Base-by-base conservation (phyloP, 2,888 invertebrate genomes). In the Tenthredo distinguenda region DNA sequence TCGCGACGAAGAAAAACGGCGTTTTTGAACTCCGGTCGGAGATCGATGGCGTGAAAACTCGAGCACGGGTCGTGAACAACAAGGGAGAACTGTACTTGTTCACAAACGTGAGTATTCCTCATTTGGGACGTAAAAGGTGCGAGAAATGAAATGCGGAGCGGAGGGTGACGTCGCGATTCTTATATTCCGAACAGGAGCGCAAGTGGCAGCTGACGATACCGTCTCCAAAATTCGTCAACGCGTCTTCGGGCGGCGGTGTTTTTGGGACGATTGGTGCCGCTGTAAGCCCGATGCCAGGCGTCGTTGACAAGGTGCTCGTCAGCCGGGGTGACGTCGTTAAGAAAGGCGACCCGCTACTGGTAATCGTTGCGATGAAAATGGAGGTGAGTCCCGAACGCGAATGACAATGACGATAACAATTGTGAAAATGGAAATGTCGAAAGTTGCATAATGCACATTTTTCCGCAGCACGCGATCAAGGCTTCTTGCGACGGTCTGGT, bases 361-460 rank as follows among this genome's bases (percentile, higher is more conserved):
- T 99, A 72, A 96, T 99, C 91, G 98, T 99, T 88, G 99, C 99
- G 0, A 99, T 99, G 99, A 99, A 99, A 95, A 99, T 99, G 99
- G 99, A 99, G 95, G 96, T 96, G 71, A 71, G 89, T n/a, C 10
- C 26, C 26, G 82, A 55, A 68, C 40, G 2, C 71, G 15, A 71
- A 18, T 50, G 9, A 62, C 10, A n/a, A 58, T 21, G n/a, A 21
- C 50, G 7, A 65, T 40, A n/a, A 43, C 15, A 34, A 40, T 26
- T 26, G 26, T 26, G 26, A 26, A 26, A 26, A 26, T 26, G 26
- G 26, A 26, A 26, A 26, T 26, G 26, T 26, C 26, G 26, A 26
- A 26, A 26, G 26, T 26, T 26, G 26, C 26, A 1, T 26, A 0
- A 26, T n/a, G 18, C 86, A 72, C 74, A 62, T 89, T 88, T 88